Evolutionary conservation across 2,113 vertebrate species (phyloP), one percentile per base, ranked within the genome.

Genomic region (Thamnaconus septentrionalis): DNA sequence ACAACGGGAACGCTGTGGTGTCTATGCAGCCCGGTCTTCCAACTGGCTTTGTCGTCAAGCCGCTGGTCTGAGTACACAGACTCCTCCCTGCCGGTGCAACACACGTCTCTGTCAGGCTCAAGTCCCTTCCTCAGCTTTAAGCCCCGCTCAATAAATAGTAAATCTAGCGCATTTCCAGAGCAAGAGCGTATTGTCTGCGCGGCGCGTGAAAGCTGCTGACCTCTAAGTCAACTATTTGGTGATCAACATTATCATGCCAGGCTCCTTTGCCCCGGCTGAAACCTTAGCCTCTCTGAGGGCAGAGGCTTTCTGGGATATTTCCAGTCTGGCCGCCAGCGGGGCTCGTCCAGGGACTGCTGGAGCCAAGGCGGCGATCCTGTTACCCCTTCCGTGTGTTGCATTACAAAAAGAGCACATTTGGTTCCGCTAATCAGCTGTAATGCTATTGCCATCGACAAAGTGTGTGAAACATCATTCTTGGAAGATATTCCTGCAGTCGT

Each of bases 371-470:
- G 78, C 80, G 91, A 91, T 93, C 89, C 84, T 85, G 88, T 93
- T 93, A 91, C 91, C 62, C 66, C 80, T 50, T 88, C 81, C 81
- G 82, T 91, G 88, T 91, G 90, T 91, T 91, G 84, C 87, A 89
- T 92, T 93, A 92, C 90, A 89, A 92, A 92, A 90, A 91, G 89
- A 92, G 90, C 90, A 88, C 90, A 91, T 90, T 93, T 90, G 83
- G 82, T 86, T 86, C 81, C 64, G 83, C 89, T 91, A 92, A 92
- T 92, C 86, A 83, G 76, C 82, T 72, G 78, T 92, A 92, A 93
- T 92, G 86, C 84, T 90, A 87, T 92, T 92, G 88, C 71, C 87
- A 92, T 92, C 85, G 90, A 93, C 87, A 85, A 87, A 85, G 82
- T 87, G 87, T 86, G 81, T 87, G 88, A 90, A 92, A 91, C 86